Conservation (phyloP, 2,888 invertebrate genomes). For the Coelinius sp. region DNA sequence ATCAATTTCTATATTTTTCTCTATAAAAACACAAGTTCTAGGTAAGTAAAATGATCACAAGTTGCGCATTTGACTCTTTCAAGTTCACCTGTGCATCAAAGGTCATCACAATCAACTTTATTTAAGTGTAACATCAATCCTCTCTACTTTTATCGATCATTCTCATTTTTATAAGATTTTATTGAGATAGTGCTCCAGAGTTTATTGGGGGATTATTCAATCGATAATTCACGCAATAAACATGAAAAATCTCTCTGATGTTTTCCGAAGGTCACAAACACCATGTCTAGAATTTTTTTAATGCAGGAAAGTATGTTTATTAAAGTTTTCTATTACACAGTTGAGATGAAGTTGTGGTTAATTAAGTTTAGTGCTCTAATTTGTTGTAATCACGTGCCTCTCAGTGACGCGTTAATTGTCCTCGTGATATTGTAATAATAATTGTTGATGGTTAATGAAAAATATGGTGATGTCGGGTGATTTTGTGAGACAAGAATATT, state of each 20-base stretch:
- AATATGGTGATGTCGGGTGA: background rate
- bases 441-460: background rate
- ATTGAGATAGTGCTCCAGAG: background rate
- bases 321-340: background rate
- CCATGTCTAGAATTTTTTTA: too few species aligned
- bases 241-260: background rate
- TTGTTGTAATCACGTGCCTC: slow-evolving; percentile 23
- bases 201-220: background rate
- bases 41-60: slow-evolving; percentile 42
- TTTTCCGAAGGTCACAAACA: background rate
- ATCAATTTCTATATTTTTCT: background rate
- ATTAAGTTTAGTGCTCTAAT: slow-evolving; percentile 31
- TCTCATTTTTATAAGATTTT: too few species aligned
- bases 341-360: background rate
- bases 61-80: slow-evolving; percentile 45
- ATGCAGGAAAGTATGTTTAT: background rate
- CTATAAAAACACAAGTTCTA: background rate
- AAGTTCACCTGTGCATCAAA: slow-evolving; percentile 40
- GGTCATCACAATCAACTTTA: slow-evolving; percentile 32
- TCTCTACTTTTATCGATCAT: background rate
- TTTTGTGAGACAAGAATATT: background rate
- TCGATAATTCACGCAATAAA: background rate
- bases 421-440: slow-evolving; percentile 15
- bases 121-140: background rate
- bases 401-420: slow-evolving; percentile 36